These are phyloP conservation scores for Poecilia picta DNA, from an alignment of 2,797 vertebrate species.

Conservation along the genomic window DNA sequence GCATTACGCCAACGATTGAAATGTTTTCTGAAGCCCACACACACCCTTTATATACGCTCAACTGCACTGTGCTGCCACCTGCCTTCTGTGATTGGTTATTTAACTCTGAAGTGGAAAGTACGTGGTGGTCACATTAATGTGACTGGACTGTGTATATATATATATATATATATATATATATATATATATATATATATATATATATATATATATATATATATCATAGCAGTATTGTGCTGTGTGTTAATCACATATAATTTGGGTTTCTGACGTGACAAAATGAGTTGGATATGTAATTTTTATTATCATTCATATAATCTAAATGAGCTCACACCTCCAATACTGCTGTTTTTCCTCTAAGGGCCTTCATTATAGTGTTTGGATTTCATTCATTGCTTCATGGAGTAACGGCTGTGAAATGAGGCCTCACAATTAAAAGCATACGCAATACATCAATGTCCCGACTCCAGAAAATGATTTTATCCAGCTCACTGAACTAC, in stretches of 20 bases:
- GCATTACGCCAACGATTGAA: no score
- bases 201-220: no score
- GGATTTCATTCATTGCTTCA: slow-evolving; percentile 24
- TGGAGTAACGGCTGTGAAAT: slow-evolving; percentile 42
- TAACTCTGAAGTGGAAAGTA: no score
- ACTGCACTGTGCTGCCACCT: no score
- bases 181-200: no score
- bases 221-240: neutral
- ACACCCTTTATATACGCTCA: no score
- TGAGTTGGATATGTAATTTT: neutral
- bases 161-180: no score
- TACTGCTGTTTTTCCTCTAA: neutral
- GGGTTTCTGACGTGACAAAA: neutral
- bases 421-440: slow-evolving; percentile 43
- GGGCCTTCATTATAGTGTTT: slow-evolving; percentile 14
- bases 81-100: no score
- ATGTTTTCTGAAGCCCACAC: no score
- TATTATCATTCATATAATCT: neutral
- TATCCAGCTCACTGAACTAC: slow-evolving; percentile 60
- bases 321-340: neutral
- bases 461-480: slow-evolving; percentile 65
- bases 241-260: neutral
- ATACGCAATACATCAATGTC: slow-evolving; percentile 64
- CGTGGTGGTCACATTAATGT: no score
- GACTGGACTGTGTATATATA: no score